Percentiles rank a stretch among this genome's conserved stretches.
These are phyloP conservation scores for Tokudaia tokunoshimensis DNA, from an alignment of 2,797 vertebrate genomes.

Conservation along the genomic window DNA sequence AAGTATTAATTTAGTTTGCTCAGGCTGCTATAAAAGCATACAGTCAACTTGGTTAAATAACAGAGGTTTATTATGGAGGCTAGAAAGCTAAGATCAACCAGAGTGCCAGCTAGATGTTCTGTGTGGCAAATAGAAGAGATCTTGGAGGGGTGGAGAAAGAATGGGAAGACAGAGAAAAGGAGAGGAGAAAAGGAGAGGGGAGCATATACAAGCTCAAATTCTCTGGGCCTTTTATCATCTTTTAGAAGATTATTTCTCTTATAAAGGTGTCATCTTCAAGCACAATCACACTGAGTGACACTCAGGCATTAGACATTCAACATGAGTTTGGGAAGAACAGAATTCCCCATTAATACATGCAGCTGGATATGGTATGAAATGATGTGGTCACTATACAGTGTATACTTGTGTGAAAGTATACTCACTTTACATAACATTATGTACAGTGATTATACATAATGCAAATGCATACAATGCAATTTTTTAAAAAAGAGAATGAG, in stretches of 20 bases:
- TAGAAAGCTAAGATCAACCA: not conserved
- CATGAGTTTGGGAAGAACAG: not conserved
- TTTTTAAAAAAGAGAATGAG: not conserved
- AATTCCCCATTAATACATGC: not conserved
- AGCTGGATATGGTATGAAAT: not conserved
- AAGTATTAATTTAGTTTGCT: not conserved
- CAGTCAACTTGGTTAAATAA: not conserved
- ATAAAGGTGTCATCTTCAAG: not conserved
- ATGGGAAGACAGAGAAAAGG: not conserved
- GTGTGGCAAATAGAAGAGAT: not conserved
- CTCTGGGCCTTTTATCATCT: not conserved
- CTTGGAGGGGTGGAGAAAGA: not conserved
- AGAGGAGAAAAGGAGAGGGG: not conserved
- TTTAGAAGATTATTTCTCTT: not conserved
- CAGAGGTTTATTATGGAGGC: not conserved
- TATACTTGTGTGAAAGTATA: not conserved
- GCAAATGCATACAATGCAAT: not conserved
- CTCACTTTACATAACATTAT: not conserved
- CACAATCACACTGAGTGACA: not conserved
- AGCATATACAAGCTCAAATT: not conserved
- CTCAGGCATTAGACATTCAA: not conserved
- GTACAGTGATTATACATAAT: not conserved
- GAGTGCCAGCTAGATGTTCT: not conserved
- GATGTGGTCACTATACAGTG: not conserved
- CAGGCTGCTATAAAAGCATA: not conserved